phyloP scores from a whole-genome alignment of 2,888 invertebrate genomes.

The Oasisia sp. region DNA sequence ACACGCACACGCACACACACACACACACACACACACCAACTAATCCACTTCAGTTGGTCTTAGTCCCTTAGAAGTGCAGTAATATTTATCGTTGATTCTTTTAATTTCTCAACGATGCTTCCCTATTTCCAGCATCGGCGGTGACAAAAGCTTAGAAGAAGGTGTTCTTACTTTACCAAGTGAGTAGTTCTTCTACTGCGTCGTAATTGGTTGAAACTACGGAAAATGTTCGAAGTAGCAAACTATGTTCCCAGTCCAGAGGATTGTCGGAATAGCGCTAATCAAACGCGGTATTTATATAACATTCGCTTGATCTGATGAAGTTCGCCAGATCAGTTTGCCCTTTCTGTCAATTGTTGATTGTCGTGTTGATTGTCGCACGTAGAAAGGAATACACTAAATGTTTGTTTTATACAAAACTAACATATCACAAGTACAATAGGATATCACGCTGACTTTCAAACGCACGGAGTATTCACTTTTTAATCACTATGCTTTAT shows the following conservation, averaged over 20 bases:
- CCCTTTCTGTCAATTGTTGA: too few species aligned
- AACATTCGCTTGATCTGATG: too few species aligned
- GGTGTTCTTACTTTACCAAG: conserved; percentile 31
- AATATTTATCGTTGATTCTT: not conserved
- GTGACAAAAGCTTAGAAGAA: conserved; percentile 28
- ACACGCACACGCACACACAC: too few species aligned
- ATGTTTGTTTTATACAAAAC: not conserved
- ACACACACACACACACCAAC: too few species aligned
- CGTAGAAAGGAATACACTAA: not conserved
- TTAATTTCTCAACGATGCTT: not conserved
- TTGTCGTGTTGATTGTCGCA: too few species aligned
- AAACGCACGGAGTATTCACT: not conserved
- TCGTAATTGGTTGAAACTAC: too few species aligned
- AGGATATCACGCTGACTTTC: too few species aligned
- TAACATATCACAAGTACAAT: not conserved
- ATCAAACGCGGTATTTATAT: too few species aligned
- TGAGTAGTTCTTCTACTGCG: not conserved
- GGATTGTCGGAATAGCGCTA: too few species aligned
- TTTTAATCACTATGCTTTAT: not conserved
- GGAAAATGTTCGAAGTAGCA: too few species aligned
- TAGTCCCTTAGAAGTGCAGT: not conserved
- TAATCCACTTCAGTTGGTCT: not conserved
- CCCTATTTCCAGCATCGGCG: conserved; percentile 32
- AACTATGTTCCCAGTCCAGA: too few species aligned
- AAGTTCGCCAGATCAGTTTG: too few species aligned